Conservation (phyloP, 2,113 vertebrate genomes). For the Eidolon helvum region DNA sequence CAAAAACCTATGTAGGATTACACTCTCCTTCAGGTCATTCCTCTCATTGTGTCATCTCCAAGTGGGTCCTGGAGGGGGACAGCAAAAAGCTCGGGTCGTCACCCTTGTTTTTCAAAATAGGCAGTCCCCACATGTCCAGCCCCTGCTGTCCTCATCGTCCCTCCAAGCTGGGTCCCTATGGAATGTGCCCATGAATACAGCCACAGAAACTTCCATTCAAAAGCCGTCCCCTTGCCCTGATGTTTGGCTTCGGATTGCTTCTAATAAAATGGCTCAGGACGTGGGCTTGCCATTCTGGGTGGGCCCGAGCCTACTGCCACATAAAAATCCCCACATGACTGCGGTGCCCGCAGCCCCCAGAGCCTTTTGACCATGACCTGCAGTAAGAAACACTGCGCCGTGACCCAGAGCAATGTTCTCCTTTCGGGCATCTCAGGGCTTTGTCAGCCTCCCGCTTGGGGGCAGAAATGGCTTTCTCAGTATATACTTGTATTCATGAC, state of each 20-base stretch:
- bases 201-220: not conserved
- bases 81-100: not conserved
- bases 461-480: not conserved
- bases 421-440: not conserved
- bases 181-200: not conserved
- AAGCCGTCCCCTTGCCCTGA: not conserved
- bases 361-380: not conserved
- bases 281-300: not conserved
- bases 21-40: not conserved
- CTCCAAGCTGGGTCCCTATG: not conserved
- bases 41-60: not conserved
- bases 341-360: not conserved
- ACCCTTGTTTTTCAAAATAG: not conserved
- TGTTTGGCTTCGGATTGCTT: not conserved
- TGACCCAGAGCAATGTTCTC: not conserved
- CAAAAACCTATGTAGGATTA: not conserved
- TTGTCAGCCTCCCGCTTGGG: not conserved
- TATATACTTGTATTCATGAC: not conserved
- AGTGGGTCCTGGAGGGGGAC: not conserved
- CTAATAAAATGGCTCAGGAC: not conserved
- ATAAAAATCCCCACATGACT: not conserved
- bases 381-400: not conserved
- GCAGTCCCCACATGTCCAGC: rapidly evolving
- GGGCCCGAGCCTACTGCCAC: not conserved
- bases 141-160: not conserved